Evolutionary conservation across 2,888 invertebrate species (phyloP).

Genomic region (Cryptophagus acutangulus): DNA sequence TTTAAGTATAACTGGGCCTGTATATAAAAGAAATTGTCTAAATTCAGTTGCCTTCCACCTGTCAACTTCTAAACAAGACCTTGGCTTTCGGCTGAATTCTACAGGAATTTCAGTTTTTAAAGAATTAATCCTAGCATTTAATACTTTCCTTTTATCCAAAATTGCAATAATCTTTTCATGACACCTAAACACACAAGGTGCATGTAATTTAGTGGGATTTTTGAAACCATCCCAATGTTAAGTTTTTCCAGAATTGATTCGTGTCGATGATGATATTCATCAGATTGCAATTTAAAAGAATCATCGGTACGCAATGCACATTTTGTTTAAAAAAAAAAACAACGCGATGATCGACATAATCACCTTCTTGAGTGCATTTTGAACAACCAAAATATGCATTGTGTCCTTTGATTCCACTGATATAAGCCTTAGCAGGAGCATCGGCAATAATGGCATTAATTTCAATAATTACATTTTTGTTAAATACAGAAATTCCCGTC

Average conservation of each 20-base stretch:
- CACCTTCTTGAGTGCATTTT: slow-evolving; percentile 19
- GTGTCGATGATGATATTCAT: slow-evolving; percentile 20
- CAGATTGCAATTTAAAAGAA: slow-evolving; percentile 9
- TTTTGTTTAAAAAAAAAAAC: slow-evolving; percentile 10
- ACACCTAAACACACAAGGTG: slow-evolving; percentile 17
- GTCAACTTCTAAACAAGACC: slow-evolving; percentile 21
- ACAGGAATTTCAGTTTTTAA: slow-evolving; percentile 1
- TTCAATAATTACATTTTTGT: not conserved
- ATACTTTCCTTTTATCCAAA: slow-evolving; percentile 1
- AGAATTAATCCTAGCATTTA: not conserved
- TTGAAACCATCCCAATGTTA: slow-evolving; percentile 18
- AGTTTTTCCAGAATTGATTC: slow-evolving; percentile 19
- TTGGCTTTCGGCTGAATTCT: slow-evolving; percentile 27
- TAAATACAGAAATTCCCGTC: not conserved
- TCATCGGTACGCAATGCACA: slow-evolving; percentile 12
- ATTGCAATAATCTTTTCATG: not conserved
- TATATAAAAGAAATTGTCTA: slow-evolving; percentile 27
- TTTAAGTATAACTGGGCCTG: slow-evolving; percentile 25
- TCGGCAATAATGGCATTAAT: slow-evolving; percentile 22
- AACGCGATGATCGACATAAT: slow-evolving; percentile 3
- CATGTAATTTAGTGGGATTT: slow-evolving; percentile 14
- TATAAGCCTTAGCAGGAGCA: slow-evolving; percentile 22
- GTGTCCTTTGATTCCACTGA: slow-evolving; percentile 21
- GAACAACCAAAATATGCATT: slow-evolving; percentile 22
- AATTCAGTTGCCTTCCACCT: slow-evolving; percentile 17